These are phyloP conservation scores for Lithosia quadra DNA, from an alignment of 2,888 invertebrate genomes.

Conservation along the genomic window DNA sequence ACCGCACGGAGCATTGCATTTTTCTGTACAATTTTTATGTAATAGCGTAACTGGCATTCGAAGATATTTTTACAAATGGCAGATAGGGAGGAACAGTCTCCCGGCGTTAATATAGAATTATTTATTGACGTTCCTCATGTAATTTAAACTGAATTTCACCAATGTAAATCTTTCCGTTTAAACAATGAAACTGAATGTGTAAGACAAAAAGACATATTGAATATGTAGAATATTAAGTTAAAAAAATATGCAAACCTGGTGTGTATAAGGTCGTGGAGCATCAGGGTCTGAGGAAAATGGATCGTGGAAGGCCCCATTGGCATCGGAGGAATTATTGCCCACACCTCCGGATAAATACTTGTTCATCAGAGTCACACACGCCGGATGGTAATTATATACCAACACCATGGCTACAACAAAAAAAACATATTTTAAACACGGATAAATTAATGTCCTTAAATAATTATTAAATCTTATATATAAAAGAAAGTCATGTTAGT, in stretches of 20 bases:
- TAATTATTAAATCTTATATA: no score
- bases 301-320: slow-evolving; percentile 71
- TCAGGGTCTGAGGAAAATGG: slow-evolving; percentile 95
- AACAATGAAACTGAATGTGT: no score
- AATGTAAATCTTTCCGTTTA: background rate
- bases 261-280: slow-evolving; percentile 92
- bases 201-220: background rate
- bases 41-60: background rate
- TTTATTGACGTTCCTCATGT: no score
- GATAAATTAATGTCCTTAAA: background rate
- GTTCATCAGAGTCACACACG: slow-evolving; percentile 94
- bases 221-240: background rate
- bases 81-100: background rate
- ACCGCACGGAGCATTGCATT: slow-evolving; percentile 93
- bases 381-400: slow-evolving; percentile 98
- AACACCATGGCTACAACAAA: slow-evolving; percentile 93
- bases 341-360: slow-evolving; percentile 90
- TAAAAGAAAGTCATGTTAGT: no score
- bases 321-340: slow-evolving; percentile 57
- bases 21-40: no score
- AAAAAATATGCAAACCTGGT: slow-evolving; percentile 87
- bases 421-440: background rate
- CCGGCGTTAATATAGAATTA: no score
- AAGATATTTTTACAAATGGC: background rate
- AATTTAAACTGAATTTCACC: background rate